These are phyloP conservation scores for Sebastes itinus DNA, from an alignment of 2,797 vertebrate genomes.

Conservation along the genomic window DNA sequence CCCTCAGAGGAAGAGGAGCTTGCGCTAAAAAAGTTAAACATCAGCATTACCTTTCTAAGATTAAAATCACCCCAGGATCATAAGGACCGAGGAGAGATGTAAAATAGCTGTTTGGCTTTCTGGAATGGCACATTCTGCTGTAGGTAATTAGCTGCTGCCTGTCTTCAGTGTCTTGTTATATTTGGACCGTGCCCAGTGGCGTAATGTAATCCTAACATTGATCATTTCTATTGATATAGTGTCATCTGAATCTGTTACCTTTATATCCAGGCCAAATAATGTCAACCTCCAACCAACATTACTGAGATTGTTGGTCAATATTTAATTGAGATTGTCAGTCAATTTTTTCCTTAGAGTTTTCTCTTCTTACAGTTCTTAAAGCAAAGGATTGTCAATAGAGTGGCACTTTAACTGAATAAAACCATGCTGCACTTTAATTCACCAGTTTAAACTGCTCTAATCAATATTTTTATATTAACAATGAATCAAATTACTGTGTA, in stretches of 20 bases:
- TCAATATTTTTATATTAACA: not conserved
- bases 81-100: not conserved
- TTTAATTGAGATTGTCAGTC: not conserved
- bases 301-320: not conserved
- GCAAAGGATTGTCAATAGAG: not conserved
- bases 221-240: not conserved
- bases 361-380: not conserved
- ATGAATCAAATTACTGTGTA: not conserved
- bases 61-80: not conserved
- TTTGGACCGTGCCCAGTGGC: not conserved
- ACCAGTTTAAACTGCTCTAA: not conserved
- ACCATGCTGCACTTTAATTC: not conserved
- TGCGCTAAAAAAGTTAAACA: not conserved
- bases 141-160: not conserved
- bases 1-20: not conserved
- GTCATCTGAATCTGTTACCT: not conserved
- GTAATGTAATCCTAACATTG: not conserved
- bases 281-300: not conserved
- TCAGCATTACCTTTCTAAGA: not conserved
- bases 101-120: not conserved
- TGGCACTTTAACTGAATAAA: not conserved
- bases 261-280: not conserved
- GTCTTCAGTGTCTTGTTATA: not conserved
- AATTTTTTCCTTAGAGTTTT: not conserved
- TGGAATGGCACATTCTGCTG: not conserved